Percentiles rank a stretch among this genome's conserved stretches.
Conservation (phyloP, 2,888 invertebrate species). For the Steinernema hermaphroditum region DNA sequence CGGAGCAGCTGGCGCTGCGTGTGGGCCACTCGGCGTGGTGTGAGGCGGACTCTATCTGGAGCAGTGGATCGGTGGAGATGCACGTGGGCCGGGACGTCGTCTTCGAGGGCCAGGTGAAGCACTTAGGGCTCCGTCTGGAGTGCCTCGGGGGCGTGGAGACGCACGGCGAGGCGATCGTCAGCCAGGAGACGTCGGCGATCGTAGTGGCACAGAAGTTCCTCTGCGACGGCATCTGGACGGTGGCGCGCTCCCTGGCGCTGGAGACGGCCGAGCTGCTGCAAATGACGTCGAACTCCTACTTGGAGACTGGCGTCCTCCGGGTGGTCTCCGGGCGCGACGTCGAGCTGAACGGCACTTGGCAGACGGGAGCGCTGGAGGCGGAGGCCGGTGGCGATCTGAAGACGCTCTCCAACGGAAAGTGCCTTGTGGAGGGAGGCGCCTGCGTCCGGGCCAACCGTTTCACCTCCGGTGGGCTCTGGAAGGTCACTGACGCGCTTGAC, state of each 20-base stretch:
- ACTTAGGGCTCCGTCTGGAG: neutral
- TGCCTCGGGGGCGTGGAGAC: neutral
- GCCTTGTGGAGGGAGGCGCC: constrained; percentile 45
- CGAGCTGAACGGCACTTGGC: constrained; percentile 46
- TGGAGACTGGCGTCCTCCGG: constrained; percentile 44
- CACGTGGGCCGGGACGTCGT: constrained; percentile 42
- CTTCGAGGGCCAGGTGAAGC: constrained; percentile 41
- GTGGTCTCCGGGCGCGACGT: neutral
- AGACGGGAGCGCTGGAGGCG: constrained; percentile 42
- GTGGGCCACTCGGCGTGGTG: constrained; percentile 38
- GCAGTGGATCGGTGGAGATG: constrained; percentile 46
- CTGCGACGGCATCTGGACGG: constrained; percentile 51
- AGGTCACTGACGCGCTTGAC: constrained; percentile 42
- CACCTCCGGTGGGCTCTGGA: constrained; percentile 44
- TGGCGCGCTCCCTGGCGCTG: constrained; percentile 42
- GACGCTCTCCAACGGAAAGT: constrained; percentile 39
- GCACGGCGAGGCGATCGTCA: constrained; percentile 1
- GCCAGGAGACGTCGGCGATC: neutral
- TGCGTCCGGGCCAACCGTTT: constrained; percentile 37
- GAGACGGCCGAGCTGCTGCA: constrained; percentile 35
- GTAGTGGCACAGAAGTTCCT: neutral
- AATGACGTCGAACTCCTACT: constrained; percentile 44
- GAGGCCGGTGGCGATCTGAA: constrained; percentile 37
- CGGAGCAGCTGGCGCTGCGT: constrained; percentile 44
- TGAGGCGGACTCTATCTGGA: constrained; percentile 52